A percentile compares a stretch with the other conserved stretches of the same genome.
Evolutionary conservation across 2,888 invertebrate genomes (phyloP).

Genomic region (Druceiella hillmani): DNA sequence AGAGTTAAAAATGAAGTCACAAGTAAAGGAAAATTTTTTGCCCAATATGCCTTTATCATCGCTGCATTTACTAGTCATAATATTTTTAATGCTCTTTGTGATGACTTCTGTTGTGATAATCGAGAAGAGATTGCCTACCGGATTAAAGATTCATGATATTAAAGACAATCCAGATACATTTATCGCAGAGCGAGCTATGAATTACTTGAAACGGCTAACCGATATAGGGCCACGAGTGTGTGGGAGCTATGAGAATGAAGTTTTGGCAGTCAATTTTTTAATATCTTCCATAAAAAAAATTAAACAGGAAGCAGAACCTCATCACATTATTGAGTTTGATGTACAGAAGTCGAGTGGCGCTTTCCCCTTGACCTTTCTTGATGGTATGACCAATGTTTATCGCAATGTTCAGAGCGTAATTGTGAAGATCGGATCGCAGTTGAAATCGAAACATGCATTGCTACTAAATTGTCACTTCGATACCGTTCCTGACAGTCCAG

Average conservation of each 20-base stretch:
- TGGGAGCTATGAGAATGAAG: conserved; percentile 81
- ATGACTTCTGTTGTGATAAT: conserved; percentile 49
- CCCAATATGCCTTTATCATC: conserved; percentile 24
- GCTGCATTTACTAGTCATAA: conserved; percentile 31
- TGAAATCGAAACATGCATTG: conserved; percentile 53
- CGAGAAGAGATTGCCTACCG: conserved; percentile 56
- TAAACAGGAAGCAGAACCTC: conserved; percentile 44
- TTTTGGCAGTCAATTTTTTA: conserved; percentile 57
- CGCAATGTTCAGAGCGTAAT: conserved; percentile 76
- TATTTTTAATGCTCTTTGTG: conserved; percentile 47
- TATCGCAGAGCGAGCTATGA: conserved; percentile 60
- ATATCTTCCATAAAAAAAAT: conserved; percentile 49
- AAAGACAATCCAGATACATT: conserved; percentile 37
- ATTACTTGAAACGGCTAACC: conserved; percentile 58
- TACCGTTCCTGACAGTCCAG: conserved; percentile 82
- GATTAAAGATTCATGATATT: conserved; percentile 31
- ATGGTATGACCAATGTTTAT: conserved; percentile 80
- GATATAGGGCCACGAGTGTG: conserved; percentile 54
- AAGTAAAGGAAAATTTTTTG: no score
- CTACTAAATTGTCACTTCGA: conserved; percentile 92
- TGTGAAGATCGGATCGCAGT: conserved; percentile 53
- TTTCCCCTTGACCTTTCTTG: conserved; percentile 70
- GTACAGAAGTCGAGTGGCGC: conserved; percentile 66
- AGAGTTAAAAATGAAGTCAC: no score
- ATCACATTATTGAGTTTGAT: conserved; percentile 59